These are phyloP conservation scores for Dolichomitus sp. DNA, from an alignment of 2,888 invertebrate species.

Conservation along the genomic window DNA sequence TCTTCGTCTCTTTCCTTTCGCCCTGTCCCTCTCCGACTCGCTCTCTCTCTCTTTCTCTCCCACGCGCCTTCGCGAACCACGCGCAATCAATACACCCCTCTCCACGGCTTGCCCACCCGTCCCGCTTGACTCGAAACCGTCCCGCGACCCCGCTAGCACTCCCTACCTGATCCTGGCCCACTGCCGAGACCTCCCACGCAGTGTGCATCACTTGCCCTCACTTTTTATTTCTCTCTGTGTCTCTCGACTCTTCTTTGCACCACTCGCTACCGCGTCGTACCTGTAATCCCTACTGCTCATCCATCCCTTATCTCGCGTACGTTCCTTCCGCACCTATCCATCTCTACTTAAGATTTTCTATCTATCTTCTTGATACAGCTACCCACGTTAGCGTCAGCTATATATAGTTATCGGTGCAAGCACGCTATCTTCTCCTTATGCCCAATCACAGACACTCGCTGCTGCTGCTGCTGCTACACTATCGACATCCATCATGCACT, in stretches of 20 bases:
- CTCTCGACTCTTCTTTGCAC: conserved; percentile 46
- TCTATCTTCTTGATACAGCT: conserved; percentile 42
- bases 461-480: neutral
- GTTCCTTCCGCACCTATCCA: conserved; percentile 43
- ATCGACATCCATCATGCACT: neutral
- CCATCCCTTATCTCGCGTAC: conserved; percentile 28
- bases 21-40: conserved; percentile 46
- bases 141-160: conserved; percentile 61
- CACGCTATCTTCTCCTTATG: neutral
- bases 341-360: conserved; percentile 49
- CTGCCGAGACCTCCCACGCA: conserved; percentile 66
- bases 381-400: neutral
- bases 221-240: conserved; percentile 62
- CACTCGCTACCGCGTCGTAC: conserved; percentile 60
- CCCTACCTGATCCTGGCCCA: conserved; percentile 75
- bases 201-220: conserved; percentile 71
- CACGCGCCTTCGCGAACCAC: conserved; percentile 76
- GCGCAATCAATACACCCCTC: conserved; percentile 83
- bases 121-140: conserved; percentile 65
- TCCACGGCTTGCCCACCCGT: conserved; percentile 59
- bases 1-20: conserved; percentile 49
- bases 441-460: neutral
- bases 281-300: conserved; percentile 12
- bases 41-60: conserved; percentile 63
- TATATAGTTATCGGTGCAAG: conserved; percentile 3